Conservation (phyloP, 2,888 invertebrate species). For the Laothoe populi region DNA sequence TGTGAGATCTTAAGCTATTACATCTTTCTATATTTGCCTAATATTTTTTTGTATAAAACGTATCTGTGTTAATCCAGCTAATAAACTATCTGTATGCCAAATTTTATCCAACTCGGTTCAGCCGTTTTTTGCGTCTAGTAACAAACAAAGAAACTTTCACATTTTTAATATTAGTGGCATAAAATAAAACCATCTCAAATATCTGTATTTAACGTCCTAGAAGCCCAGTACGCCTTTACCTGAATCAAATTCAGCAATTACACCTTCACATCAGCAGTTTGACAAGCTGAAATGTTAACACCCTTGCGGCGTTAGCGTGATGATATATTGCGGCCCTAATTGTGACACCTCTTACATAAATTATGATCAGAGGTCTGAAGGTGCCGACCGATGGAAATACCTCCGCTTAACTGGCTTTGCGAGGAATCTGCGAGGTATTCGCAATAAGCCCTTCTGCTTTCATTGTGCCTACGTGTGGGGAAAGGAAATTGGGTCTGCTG, state of each 20-base stretch:
- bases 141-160: too few relatives aligned
- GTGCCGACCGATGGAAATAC: conserved; percentile 20
- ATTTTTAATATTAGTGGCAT: neutral
- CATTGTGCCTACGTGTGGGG: conserved; percentile 17
- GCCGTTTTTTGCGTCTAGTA: too few relatives aligned
- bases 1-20: too few relatives aligned
- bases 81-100: too few relatives aligned
- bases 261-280: neutral
- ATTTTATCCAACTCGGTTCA: too few relatives aligned
- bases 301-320: neutral
- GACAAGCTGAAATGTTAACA: conserved; percentile 7
- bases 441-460: conserved; percentile 22
- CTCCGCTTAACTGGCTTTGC: conserved; percentile 22
- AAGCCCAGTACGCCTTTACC: neutral
- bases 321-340: conserved; percentile 11
- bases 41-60: too few relatives aligned
- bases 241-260: conserved; percentile 13
- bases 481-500: conserved; percentile 17
- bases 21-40: too few relatives aligned
- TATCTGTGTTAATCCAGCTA: too few relatives aligned
- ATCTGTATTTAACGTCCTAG: too few relatives aligned
- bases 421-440: conserved; percentile 16
- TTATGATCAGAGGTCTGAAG: conserved; percentile 13
- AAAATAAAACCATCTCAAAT: neutral
- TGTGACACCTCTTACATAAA: conserved; percentile 21